Conservation (phyloP, 37 sponge, comb jelly and placozoan species). For the Beroe ovata region DNA sequence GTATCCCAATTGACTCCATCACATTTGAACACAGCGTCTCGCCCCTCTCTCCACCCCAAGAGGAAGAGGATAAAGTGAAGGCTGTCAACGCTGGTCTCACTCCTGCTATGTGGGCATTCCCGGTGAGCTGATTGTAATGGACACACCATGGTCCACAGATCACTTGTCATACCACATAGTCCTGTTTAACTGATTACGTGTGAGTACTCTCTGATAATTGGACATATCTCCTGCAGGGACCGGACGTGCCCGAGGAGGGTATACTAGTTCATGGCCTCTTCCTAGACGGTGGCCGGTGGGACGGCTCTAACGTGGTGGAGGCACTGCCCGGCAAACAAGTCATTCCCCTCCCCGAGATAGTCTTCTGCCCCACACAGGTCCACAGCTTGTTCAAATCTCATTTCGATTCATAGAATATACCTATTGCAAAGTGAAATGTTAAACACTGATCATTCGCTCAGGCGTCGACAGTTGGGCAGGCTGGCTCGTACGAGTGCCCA, state of each 20-base stretch:
- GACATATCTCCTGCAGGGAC: slow-evolving; percentile 41
- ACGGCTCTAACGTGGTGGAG: slow-evolving; percentile 74
- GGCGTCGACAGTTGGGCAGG: too few species aligned
- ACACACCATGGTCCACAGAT: too few species aligned
- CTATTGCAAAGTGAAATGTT: too few species aligned
- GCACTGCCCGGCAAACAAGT: slow-evolving; percentile 44
- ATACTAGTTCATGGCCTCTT: slow-evolving; percentile 91
- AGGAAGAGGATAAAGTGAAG: slow-evolving; percentile 70
- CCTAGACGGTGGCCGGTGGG: slow-evolving; percentile 93
- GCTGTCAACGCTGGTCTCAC: slow-evolving; percentile 34
- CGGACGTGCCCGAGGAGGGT: slow-evolving; percentile 80
- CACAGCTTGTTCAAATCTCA: too few species aligned
- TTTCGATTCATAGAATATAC: too few species aligned
- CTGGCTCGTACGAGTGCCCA: slow-evolving; percentile 54
- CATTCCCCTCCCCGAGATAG: slow-evolving; percentile 57
- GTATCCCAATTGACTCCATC: slow-evolving; percentile 92
- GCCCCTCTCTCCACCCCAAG: slow-evolving; percentile 73
- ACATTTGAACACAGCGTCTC: slow-evolving; percentile 76
- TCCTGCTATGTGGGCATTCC: slow-evolving; percentile 53
- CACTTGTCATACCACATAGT: too few species aligned
- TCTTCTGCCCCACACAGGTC: slow-evolving; percentile 13
- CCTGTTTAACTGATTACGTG: too few species aligned
- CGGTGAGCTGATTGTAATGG: neutral
- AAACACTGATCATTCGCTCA: too few species aligned
- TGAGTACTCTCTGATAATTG: too few species aligned